Conservation (phyloP, 2,797 vertebrate genomes). For the Amphiprion clarkii region DNA sequence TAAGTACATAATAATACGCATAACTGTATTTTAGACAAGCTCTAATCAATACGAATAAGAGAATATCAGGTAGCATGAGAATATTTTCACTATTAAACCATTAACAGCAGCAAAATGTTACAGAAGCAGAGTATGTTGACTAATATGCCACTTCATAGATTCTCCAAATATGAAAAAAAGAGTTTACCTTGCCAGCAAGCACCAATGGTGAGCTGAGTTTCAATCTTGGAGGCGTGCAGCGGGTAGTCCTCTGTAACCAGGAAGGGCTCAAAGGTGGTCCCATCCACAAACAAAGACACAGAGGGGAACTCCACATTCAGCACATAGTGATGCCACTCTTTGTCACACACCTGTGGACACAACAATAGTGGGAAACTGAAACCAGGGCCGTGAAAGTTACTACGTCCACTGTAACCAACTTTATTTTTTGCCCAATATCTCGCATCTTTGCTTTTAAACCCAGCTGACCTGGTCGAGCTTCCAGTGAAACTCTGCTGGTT, state of each 20-base stretch:
- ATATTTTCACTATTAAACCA: neutral
- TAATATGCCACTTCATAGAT: neutral
- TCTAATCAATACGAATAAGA: constrained; percentile 9
- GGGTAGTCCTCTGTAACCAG: constrained; percentile 97
- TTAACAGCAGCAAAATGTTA: neutral
- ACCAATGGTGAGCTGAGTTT: constrained; percentile 95
- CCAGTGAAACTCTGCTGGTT: constrained; percentile 98
- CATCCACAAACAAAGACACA: constrained; percentile 93
- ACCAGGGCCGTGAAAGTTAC: too few species aligned
- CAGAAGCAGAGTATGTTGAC: neutral
- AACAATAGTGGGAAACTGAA: neutral
- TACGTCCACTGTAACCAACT: neutral
- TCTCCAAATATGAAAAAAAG: accelerated
- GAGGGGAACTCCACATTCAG: constrained; percentile 92
- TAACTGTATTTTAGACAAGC: constrained; percentile 11
- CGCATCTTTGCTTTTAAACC: neutral
- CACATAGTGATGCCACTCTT: constrained; percentile 98
- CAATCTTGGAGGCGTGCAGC: constrained; percentile 91
- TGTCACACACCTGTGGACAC: constrained; percentile 91
- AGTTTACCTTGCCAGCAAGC: constrained; percentile 98
- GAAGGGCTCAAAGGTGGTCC: constrained; percentile 93
- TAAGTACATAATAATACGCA: constrained; percentile 25
- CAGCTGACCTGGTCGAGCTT: constrained; percentile 92
- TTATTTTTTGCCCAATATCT: neutral
- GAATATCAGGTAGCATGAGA: neutral